Percentiles rank a stretch among this genome's conserved stretches.
Evolutionary conservation across 2,797 vertebrate species (phyloP).

Genomic region (Malacoraja senta): DNA sequence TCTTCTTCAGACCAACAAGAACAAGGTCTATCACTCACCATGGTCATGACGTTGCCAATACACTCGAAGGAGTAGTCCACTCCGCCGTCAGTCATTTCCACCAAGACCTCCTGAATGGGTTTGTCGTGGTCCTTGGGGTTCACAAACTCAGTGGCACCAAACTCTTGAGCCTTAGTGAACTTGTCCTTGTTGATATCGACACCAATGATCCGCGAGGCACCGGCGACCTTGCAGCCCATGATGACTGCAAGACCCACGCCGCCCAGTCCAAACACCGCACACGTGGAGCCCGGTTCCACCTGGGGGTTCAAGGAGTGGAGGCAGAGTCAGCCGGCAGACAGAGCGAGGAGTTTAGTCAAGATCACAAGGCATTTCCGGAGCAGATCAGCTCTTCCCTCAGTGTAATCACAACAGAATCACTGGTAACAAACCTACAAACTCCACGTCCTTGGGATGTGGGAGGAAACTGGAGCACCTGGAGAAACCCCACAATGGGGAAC

Average conservation of each 20-base stretch:
- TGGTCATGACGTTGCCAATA: conserved; percentile 75
- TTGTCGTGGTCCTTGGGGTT: conserved; percentile 76
- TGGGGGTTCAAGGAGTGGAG: conserved; percentile 44
- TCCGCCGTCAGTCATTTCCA: conserved; percentile 79
- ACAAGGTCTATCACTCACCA: conserved; percentile 63
- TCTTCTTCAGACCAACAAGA: too few relatives aligned
- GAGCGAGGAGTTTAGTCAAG: too few relatives aligned
- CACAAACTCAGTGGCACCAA: conserved; percentile 83
- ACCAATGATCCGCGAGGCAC: conserved; percentile 79
- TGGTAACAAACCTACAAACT: too few relatives aligned
- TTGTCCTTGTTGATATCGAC: conserved; percentile 82
- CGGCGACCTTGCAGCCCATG: conserved; percentile 85
- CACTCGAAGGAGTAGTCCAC: conserved; percentile 91
- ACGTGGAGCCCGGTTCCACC: conserved; percentile 83
- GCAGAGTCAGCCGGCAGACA: not conserved
- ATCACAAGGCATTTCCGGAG: not conserved
- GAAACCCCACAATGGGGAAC: too few relatives aligned
- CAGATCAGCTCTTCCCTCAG: not conserved
- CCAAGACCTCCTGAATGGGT: conserved; percentile 72
- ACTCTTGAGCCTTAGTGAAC: conserved; percentile 73
- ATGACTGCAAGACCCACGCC: conserved; percentile 86
- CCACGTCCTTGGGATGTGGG: too few relatives aligned
- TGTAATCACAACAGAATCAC: not conserved
- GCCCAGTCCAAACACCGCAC: conserved; percentile 85
- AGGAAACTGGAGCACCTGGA: too few relatives aligned